A percentile compares a stretch with the other conserved stretches of the same genome.
These are phyloP conservation scores for Nycteola revayana DNA, from an alignment of 2,888 invertebrate species.

Conservation along the genomic window DNA sequence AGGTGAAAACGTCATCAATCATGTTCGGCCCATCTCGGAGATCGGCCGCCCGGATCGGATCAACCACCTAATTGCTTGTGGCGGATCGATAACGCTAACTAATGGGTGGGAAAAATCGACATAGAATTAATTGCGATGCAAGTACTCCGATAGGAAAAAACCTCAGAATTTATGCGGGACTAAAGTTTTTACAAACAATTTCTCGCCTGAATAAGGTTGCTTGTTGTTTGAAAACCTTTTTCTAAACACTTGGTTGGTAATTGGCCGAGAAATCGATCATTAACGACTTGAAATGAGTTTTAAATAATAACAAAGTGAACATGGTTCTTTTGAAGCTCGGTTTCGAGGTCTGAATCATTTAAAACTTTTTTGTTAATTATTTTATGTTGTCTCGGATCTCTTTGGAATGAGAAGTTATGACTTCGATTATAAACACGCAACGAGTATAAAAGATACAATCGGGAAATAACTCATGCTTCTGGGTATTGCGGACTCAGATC, in stretches of 20 bases:
- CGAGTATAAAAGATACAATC: constrained; percentile 47
- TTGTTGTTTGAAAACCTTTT: background rate
- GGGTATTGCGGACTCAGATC: constrained; percentile 27
- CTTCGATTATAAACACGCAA: constrained; percentile 55
- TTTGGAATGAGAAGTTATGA: constrained; percentile 41
- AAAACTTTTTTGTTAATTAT: constrained; percentile 21
- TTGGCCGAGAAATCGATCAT: constrained; percentile 24
- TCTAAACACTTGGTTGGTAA: constrained; percentile 23
- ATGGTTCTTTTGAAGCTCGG: background rate
- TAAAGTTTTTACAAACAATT: constrained; percentile 32
- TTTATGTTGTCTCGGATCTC: constrained; percentile 38
- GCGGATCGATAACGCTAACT: constrained; percentile 59
- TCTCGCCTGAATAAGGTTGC: constrained; percentile 20
- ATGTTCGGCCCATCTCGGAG: constrained; percentile 46
- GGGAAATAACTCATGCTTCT: constrained; percentile 46
- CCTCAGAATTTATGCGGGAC: constrained; percentile 35
- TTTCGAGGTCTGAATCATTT: constrained; percentile 21
- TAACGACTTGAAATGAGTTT: constrained; percentile 11
- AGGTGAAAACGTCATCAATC: constrained; percentile 68
- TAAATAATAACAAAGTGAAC: constrained; percentile 8
- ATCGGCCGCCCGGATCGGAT: constrained; percentile 44
- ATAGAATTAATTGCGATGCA: constrained; percentile 55
- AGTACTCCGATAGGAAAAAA: constrained; percentile 33
- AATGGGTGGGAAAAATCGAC: constrained; percentile 60
- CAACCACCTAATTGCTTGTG: constrained; percentile 63